These are phyloP conservation scores for Dendrolimus pini DNA, from an alignment of 2,888 invertebrate genomes.

Conservation along the genomic window DNA sequence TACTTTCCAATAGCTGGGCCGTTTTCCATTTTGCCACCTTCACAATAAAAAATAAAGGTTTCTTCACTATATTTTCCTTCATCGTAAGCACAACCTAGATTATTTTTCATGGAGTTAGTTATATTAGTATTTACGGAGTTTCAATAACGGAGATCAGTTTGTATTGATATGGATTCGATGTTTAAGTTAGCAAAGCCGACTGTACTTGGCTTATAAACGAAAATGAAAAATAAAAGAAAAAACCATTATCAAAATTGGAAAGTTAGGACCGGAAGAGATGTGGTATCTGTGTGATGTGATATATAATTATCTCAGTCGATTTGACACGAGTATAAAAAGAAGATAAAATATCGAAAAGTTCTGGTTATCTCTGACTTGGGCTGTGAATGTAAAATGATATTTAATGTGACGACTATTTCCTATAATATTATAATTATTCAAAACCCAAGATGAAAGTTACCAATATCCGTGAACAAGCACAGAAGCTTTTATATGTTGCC, in stretches of 20 bases:
- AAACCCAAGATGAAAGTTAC: neutral
- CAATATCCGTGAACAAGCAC: neutral
- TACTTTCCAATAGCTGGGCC: no score
- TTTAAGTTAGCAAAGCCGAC: no score
- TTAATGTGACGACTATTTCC: neutral
- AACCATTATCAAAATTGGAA: neutral
- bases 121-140: no score
- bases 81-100: no score
- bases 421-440: neutral
- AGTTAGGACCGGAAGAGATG: neutral
- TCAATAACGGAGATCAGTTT: no score
- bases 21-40: no score
- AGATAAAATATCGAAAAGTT: neutral
- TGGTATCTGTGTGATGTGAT: neutral
- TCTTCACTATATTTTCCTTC: no score
- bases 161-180: no score
- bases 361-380: neutral
- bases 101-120: no score
- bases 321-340: neutral
- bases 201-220: no score
- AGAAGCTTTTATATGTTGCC: neutral
- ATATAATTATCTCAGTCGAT: neutral
- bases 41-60: no score
- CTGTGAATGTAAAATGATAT: neutral
- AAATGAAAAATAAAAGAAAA: neutral